A percentile compares a stretch with the other conserved stretches of the same genome.
phyloP scores from a whole-genome alignment of 2,888 invertebrate species.

The Thelaira solivaga region DNA sequence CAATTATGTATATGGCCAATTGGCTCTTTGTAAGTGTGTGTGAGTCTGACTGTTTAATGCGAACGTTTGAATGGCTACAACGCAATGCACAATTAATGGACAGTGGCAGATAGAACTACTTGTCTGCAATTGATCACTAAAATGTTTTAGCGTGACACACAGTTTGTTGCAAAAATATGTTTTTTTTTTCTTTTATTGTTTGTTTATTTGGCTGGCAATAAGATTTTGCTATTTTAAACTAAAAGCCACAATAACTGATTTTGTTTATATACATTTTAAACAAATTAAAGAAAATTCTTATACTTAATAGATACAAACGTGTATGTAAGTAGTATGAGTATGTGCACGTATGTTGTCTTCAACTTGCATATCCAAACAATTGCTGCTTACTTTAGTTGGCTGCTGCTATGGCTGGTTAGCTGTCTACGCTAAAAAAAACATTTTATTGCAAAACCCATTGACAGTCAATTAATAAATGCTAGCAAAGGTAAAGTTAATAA shows the following conservation, averaged over 20 bases:
- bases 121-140: conserved; percentile 51
- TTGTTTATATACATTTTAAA: conserved; percentile 25
- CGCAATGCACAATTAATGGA: conserved; percentile 1
- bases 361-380: conserved; percentile 5
- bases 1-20: conserved; percentile 49
- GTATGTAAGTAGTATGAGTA: no score
- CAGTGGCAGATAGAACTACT: conserved; percentile 48
- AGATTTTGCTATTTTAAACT: conserved; percentile 14
- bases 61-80: neutral
- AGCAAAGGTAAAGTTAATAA: conserved; percentile 51
- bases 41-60: conserved; percentile 15
- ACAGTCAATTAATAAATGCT: conserved; percentile 60
- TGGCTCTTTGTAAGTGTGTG: conserved; percentile 7
- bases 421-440: conserved; percentile 3
- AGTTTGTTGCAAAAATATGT: conserved; percentile 12
- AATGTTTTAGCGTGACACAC: conserved; percentile 41
- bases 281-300: conserved; percentile 10
- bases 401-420: neutral
- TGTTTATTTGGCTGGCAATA: neutral
- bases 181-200: neutral
- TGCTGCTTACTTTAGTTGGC: no score
- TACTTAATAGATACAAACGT: no score
- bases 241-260: conserved; percentile 10
- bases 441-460: conserved; percentile 48
- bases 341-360: conserved; percentile 1